Percentiles rank a stretch among this genome's conserved stretches.
These are phyloP conservation scores for Drosophila kohkoa DNA, from an alignment of 1,140 invertebrate species.

Conservation along the genomic window DNA sequence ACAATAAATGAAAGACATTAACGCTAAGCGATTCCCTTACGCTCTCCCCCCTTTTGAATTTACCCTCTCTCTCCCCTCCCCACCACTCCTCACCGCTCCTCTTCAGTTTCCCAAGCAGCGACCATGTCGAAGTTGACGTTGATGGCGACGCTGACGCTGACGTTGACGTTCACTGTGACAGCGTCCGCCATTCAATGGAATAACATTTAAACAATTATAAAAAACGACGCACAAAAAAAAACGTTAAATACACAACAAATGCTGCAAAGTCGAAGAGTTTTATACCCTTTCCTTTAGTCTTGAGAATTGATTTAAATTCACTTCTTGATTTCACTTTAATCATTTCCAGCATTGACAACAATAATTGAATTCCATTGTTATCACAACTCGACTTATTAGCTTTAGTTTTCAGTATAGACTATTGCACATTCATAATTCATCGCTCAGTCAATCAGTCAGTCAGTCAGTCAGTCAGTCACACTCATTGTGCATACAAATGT, in stretches of 20 bases:
- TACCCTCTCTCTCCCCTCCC: neutral
- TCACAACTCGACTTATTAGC: no score
- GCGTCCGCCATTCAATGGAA: constrained; percentile 67
- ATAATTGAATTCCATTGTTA: no score
- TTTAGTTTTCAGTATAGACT: no score
- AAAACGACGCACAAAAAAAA: constrained; percentile 1
- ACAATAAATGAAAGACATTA: constrained; percentile 81
- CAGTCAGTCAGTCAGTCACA: neutral
- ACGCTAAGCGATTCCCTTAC: constrained; percentile 67
- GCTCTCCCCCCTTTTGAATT: constrained; percentile 10
- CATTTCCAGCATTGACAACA: no score
- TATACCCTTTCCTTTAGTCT: neutral
- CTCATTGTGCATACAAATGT: neutral
- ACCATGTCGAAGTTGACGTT: constrained; percentile 24
- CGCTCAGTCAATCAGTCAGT: neutral
- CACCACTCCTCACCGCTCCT: no score
- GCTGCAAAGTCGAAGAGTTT: neutral
- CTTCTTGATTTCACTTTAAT: no score
- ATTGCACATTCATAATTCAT: neutral
- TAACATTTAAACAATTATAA: constrained; percentile 76
- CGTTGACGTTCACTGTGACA: constrained; percentile 54
- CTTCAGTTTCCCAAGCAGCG: constrained; percentile 4
- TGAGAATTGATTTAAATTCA: neutral
- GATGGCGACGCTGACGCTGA: constrained; percentile 27
- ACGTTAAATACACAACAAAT: neutral